Conservation (phyloP, 2,888 invertebrate species). For the Drosophila dives region DNA sequence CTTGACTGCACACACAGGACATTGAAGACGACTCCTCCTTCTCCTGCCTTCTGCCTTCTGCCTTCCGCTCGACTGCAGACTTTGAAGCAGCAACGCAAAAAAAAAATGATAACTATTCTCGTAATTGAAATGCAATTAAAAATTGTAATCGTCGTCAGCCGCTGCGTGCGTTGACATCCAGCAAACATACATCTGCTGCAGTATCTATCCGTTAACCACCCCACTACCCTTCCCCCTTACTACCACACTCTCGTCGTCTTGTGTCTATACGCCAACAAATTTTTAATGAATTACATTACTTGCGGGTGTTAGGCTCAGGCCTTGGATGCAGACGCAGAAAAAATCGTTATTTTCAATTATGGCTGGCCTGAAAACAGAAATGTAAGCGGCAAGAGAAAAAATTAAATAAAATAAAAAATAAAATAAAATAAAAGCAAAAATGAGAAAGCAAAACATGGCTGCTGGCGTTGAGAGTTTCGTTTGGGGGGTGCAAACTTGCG, state of each 20-base stretch:
- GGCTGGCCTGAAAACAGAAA: constrained; percentile 51
- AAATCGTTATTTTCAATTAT: constrained; percentile 78
- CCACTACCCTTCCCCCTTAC: not conserved
- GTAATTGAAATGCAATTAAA: constrained; percentile 84
- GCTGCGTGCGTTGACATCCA: constrained; percentile 69
- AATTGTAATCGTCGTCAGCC: constrained; percentile 63
- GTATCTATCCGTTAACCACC: not conserved
- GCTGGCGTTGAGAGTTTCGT: constrained; percentile 57
- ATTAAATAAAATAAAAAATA: constrained; percentile 9
- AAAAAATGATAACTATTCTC: constrained; percentile 67
- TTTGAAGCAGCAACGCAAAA: not conserved
- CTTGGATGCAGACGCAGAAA: constrained; percentile 33
- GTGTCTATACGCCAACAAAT: constrained; percentile 54
- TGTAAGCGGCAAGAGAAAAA: constrained; percentile 15
- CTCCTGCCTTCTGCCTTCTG: too few relatives aligned
- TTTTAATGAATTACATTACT: constrained; percentile 84
- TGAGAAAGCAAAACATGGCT: constrained; percentile 46
- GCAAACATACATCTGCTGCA: constrained; percentile 4
- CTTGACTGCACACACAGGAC: constrained; percentile 56
- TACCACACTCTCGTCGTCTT: constrained; percentile 3
- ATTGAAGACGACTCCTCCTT: constrained; percentile 32
- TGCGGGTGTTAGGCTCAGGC: constrained; percentile 75
- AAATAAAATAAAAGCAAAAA: constrained; percentile 26
- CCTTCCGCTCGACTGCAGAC: constrained; percentile 20
- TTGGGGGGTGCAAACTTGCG: constrained; percentile 58